Base-by-base conservation (phyloP, 2,797 vertebrate genomes). In the Oreochromis mossambicus region DNA sequence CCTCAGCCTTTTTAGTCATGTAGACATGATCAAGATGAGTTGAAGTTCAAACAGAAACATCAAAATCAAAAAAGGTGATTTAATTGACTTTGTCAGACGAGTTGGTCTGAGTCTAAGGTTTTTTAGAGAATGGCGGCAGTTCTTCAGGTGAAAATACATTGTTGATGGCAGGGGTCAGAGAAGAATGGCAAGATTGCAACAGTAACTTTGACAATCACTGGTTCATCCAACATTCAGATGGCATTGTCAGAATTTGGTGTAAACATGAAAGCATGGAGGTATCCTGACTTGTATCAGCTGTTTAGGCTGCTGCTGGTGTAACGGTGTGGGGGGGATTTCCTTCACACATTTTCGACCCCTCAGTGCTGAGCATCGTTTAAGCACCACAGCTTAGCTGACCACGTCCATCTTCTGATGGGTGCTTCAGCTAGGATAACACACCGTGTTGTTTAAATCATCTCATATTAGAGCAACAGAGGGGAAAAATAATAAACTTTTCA, bases 1-100 rank as follows among this genome's bases (percentile, higher is more conserved):
- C 19, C 61, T 66, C 63, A 24, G 12, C 9, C 0, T 3, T 3
- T 4, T 0, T 24, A 68, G 14, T 14, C n/a, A 13, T 0, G 12
- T 41, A 41, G 3, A 24, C 61, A 9, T 8, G 7, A 14, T 43
- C 36, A 0, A 4, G 63, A 68, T 3, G 9, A 68, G n/a, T 41
- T 68, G 36, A 68, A 41, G 36, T 0, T 43, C 2, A 41, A 9
- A 43, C 8, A 0, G 63, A 34, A 43, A 2, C 63, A 68, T 24
- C 36, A 66, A 38, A 14, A 66, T 41, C 11, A 0, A 66, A 21
- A 61, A 21, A 14, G 36, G n/a, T 21, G 61, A 66, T 38, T 38
- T 38, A 12, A 66, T n/a, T 21, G 61, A 66, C 36, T 66, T n/a
- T 1, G 1, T 38, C 61, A 21, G 19, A 36, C 17, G 9, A 21